These are phyloP conservation scores for Patella depressa DNA, from an alignment of 2,888 invertebrate genomes.

Conservation along the genomic window DNA sequence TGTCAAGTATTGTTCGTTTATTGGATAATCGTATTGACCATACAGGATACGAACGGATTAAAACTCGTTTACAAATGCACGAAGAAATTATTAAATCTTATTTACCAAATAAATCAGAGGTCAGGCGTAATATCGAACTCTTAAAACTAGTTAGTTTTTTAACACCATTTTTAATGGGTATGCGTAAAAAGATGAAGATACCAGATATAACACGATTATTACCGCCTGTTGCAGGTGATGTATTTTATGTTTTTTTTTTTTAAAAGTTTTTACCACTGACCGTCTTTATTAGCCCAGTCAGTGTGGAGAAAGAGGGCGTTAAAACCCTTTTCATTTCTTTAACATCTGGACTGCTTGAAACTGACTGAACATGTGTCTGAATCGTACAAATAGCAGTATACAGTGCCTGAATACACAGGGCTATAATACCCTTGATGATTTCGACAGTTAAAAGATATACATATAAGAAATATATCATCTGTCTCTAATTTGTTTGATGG, in stretches of 20 bases:
- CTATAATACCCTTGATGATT: no score
- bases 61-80: constrained; percentile 68
- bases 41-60: constrained; percentile 66
- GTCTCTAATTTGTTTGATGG: no score
- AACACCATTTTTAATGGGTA: constrained; percentile 67
- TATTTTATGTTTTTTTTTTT: neutral
- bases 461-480: no score
- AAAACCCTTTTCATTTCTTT: no score
- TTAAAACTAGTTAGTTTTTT: constrained; percentile 69
- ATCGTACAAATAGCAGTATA: no score
- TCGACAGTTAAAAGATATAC: no score
- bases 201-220: constrained; percentile 64
- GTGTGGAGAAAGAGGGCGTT: no score
- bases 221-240: constrained; percentile 62
- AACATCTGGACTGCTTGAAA: no score
- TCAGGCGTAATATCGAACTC: constrained; percentile 61
- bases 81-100: constrained; percentile 63
- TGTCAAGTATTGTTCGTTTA: constrained; percentile 60
- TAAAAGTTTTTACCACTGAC: neutral
- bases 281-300: no score
- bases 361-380: no score
- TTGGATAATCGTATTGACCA: constrained; percentile 65
- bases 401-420: no score
- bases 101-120: constrained; percentile 60
- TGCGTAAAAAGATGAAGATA: constrained; percentile 70